Base-by-base conservation (phyloP, 1,140 invertebrate species). In the Drosophila littoralis region DNA sequence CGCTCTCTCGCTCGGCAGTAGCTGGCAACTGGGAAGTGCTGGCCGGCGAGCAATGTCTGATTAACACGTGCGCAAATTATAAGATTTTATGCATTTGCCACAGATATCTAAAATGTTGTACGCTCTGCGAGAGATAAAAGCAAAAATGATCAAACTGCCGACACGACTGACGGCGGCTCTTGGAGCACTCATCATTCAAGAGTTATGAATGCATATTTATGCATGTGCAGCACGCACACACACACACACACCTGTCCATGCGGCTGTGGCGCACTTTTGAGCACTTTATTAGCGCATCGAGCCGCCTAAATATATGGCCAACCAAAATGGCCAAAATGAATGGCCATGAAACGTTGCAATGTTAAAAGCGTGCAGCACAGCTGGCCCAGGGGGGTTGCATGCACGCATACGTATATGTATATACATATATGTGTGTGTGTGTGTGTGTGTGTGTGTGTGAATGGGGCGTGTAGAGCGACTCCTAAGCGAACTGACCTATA, bases 61-160 rank as follows among this genome's bases (percentile, higher is more conserved):
- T 88, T 88, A 88, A 88, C 84, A 89, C 84, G 84, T 89, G 84
- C 84, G 84, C 84, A 89, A 89, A 89, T 89, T 89, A 89, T 89
- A 89, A 89, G 84, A 89, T 89, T 89, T 89, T 84, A 89, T 89
- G 84, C 84, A 89, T 89, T 89, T 84, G 84, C 85, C 84, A 89
- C 84, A 88, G 84, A 89, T 89, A 86, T 85, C 79, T 65, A 73
- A 73, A 66, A 84, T 81, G 59, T 38, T 58, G 58, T 61, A 77
- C 66, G 67, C 67, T 69, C 45, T 8, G 67, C 54, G 22, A 32
- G 74, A 88, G 83, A 86, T 86, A 83, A 86, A 86, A 86, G 82
- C 75, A 88, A 82, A 86, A 86, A 88, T 83, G 57, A 43, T 50
- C 76, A 52, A 81, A 42, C 65, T 77, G 82, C 82, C 83, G 84